Conservation (phyloP, 2,888 invertebrate species). For the Tetragnatha montana region DNA sequence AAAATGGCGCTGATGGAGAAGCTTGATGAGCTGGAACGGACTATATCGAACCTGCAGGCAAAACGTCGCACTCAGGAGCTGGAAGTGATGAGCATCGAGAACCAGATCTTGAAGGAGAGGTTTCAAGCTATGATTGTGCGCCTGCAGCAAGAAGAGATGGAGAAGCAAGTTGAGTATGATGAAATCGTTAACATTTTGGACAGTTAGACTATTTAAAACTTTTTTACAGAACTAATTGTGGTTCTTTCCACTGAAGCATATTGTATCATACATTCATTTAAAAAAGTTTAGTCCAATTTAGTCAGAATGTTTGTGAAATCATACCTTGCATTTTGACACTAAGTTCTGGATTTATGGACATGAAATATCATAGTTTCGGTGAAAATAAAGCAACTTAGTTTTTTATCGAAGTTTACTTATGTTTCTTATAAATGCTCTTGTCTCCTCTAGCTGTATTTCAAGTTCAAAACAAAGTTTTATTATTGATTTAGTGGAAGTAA, state of each 20-base stretch:
- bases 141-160: slow-evolving; percentile 83
- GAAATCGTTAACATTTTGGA: slow-evolving; percentile 70
- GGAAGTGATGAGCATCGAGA: slow-evolving; percentile 90
- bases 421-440: too few species aligned
- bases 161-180: slow-evolving; percentile 73
- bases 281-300: neutral
- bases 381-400: too few species aligned
- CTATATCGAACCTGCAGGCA: slow-evolving; percentile 85
- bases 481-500: too few species aligned
- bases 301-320: neutral
- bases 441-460: too few species aligned
- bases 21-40: slow-evolving; percentile 84
- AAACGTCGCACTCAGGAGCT: slow-evolving; percentile 86
- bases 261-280: neutral
- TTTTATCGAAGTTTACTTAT: too few species aligned
- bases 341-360: too few species aligned
- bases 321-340: too few species aligned
- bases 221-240: neutral
- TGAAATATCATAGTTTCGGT: too few species aligned
- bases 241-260: neutral
- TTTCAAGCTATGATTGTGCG: slow-evolving; percentile 89
- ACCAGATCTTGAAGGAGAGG: slow-evolving; percentile 86
- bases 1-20: slow-evolving; percentile 77
- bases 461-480: too few species aligned
- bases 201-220: too few species aligned